Evolutionary conservation across 2,797 vertebrate genomes (phyloP).

Genomic region (Darevskia nairensis): DNA sequence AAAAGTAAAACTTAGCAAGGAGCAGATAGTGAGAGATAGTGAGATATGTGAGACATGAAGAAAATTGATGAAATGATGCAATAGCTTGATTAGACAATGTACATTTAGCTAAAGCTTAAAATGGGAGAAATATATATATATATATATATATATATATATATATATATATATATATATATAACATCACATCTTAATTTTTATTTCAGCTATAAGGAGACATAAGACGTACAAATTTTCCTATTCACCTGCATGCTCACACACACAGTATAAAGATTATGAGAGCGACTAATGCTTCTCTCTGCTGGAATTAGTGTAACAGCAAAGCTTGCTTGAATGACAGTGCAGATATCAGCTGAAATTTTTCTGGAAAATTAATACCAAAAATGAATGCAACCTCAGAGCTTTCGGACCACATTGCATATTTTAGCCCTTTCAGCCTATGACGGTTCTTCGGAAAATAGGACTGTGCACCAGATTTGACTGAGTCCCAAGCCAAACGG

Average conservation of each 20-base stretch:
- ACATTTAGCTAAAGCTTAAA: conserved; percentile 37
- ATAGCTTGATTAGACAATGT: background rate
- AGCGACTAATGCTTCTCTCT: conserved; percentile 69
- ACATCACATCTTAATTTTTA: conserved; percentile 63
- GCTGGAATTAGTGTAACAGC: conserved; percentile 72
- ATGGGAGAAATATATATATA: background rate
- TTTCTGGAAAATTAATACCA: conserved; percentile 72
- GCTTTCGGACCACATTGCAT: conserved; percentile 53
- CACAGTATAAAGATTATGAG: conserved; percentile 61
- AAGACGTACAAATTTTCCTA: conserved; percentile 61
- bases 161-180: background rate
- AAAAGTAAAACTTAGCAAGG: background rate
- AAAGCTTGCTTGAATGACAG: conserved; percentile 74
- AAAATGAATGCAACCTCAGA: conserved; percentile 72
- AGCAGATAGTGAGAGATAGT: no score
- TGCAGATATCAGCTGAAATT: conserved; percentile 67
- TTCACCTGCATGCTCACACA: conserved; percentile 57
- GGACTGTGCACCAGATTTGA: no score
- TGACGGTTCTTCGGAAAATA: no score
- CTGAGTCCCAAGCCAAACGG: no score
- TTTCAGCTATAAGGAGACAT: conserved; percentile 59
- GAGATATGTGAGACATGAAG: background rate
- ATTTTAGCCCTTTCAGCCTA: conserved; percentile 63
- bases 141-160: background rate
- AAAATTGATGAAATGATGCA: conserved; percentile 14